These are phyloP conservation scores for Plutomurus gul DNA, from an alignment of 1,140 invertebrate species.

Conservation along the genomic window DNA sequence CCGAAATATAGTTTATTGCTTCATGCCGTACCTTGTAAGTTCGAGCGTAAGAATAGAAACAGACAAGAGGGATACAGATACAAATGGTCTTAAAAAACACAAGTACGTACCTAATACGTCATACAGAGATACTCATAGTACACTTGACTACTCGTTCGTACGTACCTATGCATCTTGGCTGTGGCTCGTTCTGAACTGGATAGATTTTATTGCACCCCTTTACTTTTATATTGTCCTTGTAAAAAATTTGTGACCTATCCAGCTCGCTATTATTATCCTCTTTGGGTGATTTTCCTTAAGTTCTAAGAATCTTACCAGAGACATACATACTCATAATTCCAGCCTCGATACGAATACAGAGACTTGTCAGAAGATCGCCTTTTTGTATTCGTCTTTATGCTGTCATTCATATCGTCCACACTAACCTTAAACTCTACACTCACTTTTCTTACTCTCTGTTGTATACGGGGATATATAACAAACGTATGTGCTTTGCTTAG, in stretches of 20 bases:
- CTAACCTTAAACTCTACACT: not conserved
- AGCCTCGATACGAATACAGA: not conserved
- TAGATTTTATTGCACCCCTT: constrained; percentile 33
- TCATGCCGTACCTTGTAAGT: not conserved
- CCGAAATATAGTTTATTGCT: constrained; percentile 13
- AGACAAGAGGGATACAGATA: not conserved
- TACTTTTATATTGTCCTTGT: constrained; percentile 30
- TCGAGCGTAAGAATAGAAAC: not conserved
- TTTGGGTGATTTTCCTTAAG: constrained; percentile 14
- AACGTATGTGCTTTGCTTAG: too few relatives aligned
- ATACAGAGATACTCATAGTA: not conserved
- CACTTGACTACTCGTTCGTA: not conserved
- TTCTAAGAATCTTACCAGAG: not conserved
- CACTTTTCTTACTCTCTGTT: too few relatives aligned
- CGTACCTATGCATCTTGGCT: not conserved
- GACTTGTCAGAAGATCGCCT: not conserved
- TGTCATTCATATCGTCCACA: constrained; percentile 10
- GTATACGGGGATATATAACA: too few relatives aligned
- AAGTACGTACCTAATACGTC: not conserved
- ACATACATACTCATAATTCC: constrained; percentile 16
- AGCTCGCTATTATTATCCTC: constrained; percentile 24
- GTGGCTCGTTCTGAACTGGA: not conserved
- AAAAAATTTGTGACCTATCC: constrained; percentile 31
- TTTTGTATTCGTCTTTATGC: constrained; percentile 1
- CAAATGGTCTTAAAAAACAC: not conserved